These are phyloP conservation scores for Ranitomeya imitator DNA, from an alignment of 2,113 vertebrate genomes.

Conservation along the genomic window DNA sequence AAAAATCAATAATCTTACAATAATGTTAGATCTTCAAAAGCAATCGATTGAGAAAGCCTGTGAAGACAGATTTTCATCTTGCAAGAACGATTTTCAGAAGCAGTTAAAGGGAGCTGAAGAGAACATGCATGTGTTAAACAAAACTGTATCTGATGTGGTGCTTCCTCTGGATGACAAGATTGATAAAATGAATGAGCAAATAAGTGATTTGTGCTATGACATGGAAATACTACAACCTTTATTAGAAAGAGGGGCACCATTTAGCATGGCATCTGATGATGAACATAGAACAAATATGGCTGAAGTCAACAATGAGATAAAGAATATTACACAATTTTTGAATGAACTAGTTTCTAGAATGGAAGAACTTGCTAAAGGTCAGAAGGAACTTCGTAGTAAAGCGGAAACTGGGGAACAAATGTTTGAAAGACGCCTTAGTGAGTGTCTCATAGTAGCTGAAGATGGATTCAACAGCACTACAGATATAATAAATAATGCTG, in stretches of 20 bases:
- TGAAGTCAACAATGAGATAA: constrained; percentile 64
- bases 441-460: constrained; percentile 72
- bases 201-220: constrained; percentile 77
- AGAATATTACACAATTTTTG: constrained; percentile 65
- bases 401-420: constrained; percentile 62
- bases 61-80: constrained; percentile 69
- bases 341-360: constrained; percentile 64
- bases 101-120: constrained; percentile 68
- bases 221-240: constrained; percentile 77
- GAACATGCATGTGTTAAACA: constrained; percentile 70
- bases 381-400: constrained; percentile 70
- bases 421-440: constrained; percentile 67
- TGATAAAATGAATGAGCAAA: constrained; percentile 76
- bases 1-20: constrained; percentile 73
- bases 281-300: constrained; percentile 66
- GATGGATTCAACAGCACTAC: constrained; percentile 80
- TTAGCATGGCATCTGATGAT: constrained; percentile 61
- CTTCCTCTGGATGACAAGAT: constrained; percentile 71
- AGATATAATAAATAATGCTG: constrained; percentile 72
- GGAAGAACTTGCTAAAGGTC: constrained; percentile 65
- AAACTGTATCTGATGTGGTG: constrained; percentile 68
- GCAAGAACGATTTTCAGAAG: constrained; percentile 67
- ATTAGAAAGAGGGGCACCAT: constrained; percentile 69
- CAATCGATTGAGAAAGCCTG: constrained; percentile 65
- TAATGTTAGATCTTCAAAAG: constrained; percentile 67